Base-by-base conservation (phyloP, 2,113 vertebrate species). In the Proterorhinus semilunaris region DNA sequence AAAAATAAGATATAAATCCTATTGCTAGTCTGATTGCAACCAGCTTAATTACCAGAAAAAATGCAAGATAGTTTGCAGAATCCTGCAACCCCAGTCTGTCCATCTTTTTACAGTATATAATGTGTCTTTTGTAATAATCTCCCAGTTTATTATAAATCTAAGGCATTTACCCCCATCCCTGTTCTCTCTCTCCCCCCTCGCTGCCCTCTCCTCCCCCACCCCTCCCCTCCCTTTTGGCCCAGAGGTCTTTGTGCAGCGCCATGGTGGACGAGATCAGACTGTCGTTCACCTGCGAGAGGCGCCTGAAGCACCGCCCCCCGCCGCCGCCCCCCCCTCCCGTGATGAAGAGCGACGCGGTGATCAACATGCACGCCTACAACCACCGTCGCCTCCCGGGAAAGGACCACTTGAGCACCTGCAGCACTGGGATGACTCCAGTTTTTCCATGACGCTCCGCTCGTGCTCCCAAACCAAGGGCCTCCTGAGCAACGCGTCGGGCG, bases 301-400 rank as follows among this genome's bases (percentile, higher is more conserved):
- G 95, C 45, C 94, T 97, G 90, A 99, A 96, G 77, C 97, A 97
- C 94, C 96, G 95, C 87, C 89, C 92, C 0, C 96, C 93, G 90
- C 93, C 94, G 0, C 93, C 95, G 2, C 85, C 93, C 90, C 93
- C 94, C 0, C 93, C 95, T 1, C 85, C 93, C 90, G 91, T 93
- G 93, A 93, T 93, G 89, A 99, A 98, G 94, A 95, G 94, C 0
- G 96, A 99, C 1, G 96, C 96, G 0, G 96, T 98, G 90, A 98
- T 99, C 93, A 98, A 98, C 93, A 98, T 98, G 96, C 96, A 97
- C 94, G 95, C 95, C 0, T 99, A 96, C 94, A 99, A 97, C n/a
- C 95, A 99, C 89, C 95, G 96, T 47, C 93, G 96, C 83, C 96
- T 99, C 75, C 98, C 98, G 0, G 97, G 96, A 88, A 98, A 98